Evolutionary conservation across 2,113 vertebrate genomes (phyloP).

Genomic region (Cichladusa arquata): DNA sequence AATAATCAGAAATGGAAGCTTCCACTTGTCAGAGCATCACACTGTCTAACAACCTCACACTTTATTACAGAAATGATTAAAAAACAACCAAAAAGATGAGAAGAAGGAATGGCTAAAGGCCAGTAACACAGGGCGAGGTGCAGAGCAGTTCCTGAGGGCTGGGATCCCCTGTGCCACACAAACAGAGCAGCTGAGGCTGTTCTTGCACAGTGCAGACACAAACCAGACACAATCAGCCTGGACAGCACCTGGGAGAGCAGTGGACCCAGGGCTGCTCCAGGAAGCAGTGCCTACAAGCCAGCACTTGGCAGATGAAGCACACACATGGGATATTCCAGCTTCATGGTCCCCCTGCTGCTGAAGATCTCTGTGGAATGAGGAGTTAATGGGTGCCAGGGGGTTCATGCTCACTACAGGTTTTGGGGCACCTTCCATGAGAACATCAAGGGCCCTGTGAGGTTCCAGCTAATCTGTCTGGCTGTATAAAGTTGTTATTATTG

Average conservation of each 20-base stretch:
- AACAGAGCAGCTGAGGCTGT: accelerated
- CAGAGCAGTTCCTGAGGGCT: not conserved
- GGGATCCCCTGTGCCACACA: not conserved
- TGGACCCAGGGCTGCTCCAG: not conserved
- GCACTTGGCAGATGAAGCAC: not conserved
- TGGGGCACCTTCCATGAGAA: not conserved
- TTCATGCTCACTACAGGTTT: not conserved
- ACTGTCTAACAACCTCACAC: not conserved
- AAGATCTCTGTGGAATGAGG: not conserved
- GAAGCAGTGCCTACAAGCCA: not conserved
- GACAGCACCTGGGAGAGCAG: not conserved
- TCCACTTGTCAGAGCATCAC: not conserved
- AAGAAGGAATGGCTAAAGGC: not conserved
- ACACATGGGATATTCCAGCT: not conserved
- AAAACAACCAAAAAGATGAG: not conserved
- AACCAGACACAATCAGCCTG: not conserved
- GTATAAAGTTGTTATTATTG: not conserved
- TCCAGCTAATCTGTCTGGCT: not conserved
- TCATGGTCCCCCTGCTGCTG: not conserved
- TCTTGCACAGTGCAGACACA: not conserved
- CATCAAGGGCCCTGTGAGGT: not conserved
- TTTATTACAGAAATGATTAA: not conserved
- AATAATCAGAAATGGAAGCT: not conserved
- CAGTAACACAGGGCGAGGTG: not conserved
- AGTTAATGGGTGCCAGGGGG: not conserved